Evolutionary conservation across 92 coral and sea anemone species (phyloP), one percentile per base, ranked within the genome.

Genomic region (Actinernus sp.): DNA sequence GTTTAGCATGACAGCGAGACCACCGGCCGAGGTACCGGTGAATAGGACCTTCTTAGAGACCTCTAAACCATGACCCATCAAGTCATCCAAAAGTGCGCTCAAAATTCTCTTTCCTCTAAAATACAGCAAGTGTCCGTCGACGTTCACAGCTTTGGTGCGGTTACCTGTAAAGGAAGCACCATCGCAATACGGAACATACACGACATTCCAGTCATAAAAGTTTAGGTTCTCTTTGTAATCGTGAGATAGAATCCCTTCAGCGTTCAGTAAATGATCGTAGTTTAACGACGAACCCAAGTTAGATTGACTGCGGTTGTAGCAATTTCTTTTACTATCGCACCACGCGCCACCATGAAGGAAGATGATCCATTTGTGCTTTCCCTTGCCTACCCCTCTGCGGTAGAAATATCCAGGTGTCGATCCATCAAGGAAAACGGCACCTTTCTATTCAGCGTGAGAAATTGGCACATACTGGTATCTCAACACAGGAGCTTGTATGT

Each of bases 11-110:
- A 83, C 99, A 0, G 99, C 97, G 13, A 95, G 73, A 9, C 97
- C 93, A 4, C 99, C 99, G 10, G 99, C 99, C 14, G 99, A 95
- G 38, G 95, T 91, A 13, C 99, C 99, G 31, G 95, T 53, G 62
- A 95, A 86, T 34, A 95, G 69, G 38, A 95, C 87, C 2, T 84
- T 76, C 3, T 58, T 49, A 2, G 90, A 81, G 14, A 68, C 12
- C 23, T 61, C 57, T 37, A 95, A 30, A 14, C 79, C 90, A 28
- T 24, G 56, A 0, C 58, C 49, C 38, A 87, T 71, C 49, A 95
- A 72, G 53, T 91, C 99, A 25, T 83, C 79, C 26, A 95, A 62
- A 10, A 88, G 49, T 1, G 85, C 83, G 53, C 86, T 81, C 20
- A 95, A 73, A 44, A 95, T 87, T 48, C 89, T 43, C 64, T 87